Base-by-base conservation (phyloP, 2,888 invertebrate genomes). In the Emmelina monodactyla region DNA sequence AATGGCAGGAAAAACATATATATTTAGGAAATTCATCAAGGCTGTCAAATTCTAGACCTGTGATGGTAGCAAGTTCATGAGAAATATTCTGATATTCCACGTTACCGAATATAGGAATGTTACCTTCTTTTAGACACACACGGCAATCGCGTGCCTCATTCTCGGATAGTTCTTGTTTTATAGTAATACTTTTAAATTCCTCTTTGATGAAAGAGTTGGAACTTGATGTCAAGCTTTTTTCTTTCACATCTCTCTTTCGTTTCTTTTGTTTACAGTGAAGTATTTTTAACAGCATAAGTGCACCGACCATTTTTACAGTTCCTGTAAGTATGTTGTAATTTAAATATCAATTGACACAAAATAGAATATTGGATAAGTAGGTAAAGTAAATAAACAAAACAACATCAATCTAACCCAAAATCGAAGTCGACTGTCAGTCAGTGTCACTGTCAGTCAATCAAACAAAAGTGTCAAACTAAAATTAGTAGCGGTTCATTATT, bases 71-170 rank as follows among this genome's bases (percentile, higher is more conserved):
- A 15, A 78, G 36, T 0, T 53, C 56, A 31, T 61, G 57, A 1
- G 65, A 46, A 28, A 71, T 41, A 34, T 70, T 55, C 30, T 57
- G 50, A 2, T 34, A 28, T 2, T 34, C 30, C 2, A 49, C 42
- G 7, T 46, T 46, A 2, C 60, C 62, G 33, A 50, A 65, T 32
- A 79, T 73, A 11, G 67, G 62, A 38, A 75, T 53, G 28, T 42
- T 44, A n/a, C 75, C 76, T 42, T 59, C 52, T 45, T 70, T 66
- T 3, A 78, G 51, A 44, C 78, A 79, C 15, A 76, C 59, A 41
- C 78, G 58, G 45, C 76, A 76, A 1, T 43, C 46, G 9, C 37
- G 47, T 19, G 51, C 31, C 15, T 22, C 34, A 22, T 44, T 42
- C 15, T 45, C 43, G 10, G 31, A n/a, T 10, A 25, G n/a, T 10